A percentile compares a stretch with the other conserved stretches of the same genome.
These are phyloP conservation scores for Cherax destructor DNA, from an alignment of 1,140 invertebrate genomes.

Conservation along the genomic window DNA sequence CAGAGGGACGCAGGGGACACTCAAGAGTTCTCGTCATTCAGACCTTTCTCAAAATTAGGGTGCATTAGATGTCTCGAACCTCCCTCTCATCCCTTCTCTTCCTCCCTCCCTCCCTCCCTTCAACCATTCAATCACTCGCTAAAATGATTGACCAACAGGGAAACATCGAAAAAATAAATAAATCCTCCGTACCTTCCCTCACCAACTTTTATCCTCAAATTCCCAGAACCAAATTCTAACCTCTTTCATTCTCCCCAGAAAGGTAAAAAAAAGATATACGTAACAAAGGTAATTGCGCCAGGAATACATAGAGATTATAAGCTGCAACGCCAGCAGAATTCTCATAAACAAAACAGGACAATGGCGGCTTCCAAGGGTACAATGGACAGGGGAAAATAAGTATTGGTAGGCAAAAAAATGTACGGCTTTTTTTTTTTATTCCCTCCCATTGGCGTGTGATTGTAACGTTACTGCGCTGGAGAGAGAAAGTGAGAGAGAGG, in stretches of 20 bases:
- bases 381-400: neutral
- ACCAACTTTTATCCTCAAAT: neutral
- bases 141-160: neutral
- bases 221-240: neutral
- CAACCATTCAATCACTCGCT: neutral
- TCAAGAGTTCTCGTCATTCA: neutral
- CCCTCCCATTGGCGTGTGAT: conserved; percentile 2
- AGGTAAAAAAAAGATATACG: neutral
- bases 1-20: neutral
- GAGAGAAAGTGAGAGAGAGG: neutral
- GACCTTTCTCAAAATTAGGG: neutral
- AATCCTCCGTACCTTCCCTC: neutral
- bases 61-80: neutral
- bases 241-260: neutral
- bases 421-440: neutral
- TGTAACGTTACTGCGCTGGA: neutral
- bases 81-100: neutral
- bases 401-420: neutral
- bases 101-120: neutral
- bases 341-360: conserved; percentile 1
- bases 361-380: neutral
- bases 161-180: neutral
- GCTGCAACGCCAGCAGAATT: neutral
- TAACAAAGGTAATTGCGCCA: neutral
- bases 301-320: neutral